These are phyloP conservation scores for Diadegma fenestrale DNA, from an alignment of 2,888 invertebrate genomes.

Conservation along the genomic window DNA sequence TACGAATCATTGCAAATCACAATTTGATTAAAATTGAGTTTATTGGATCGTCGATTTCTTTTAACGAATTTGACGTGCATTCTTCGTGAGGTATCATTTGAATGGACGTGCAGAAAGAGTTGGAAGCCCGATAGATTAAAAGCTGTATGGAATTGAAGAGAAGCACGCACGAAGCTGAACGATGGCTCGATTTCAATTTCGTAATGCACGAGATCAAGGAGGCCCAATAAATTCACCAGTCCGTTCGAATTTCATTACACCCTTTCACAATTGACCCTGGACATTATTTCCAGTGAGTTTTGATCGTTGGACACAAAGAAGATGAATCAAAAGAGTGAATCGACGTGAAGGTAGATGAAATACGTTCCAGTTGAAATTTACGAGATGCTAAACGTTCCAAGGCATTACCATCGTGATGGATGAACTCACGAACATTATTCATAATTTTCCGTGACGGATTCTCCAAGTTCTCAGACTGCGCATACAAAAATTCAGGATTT, in stretches of 20 bases:
- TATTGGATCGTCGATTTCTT: background rate
- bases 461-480: background rate
- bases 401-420: conserved; percentile 17
- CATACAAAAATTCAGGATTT: background rate
- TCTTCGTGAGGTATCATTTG: background rate
- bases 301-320: conserved; percentile 7
- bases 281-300: conserved; percentile 6
- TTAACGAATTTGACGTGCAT: background rate
- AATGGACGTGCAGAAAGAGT: background rate
- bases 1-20: background rate
- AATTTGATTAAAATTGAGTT: background rate
- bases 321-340: background rate
- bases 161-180: background rate
- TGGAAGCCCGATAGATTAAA: background rate
- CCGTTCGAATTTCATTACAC: background rate
- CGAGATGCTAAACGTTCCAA: conserved; percentile 26
- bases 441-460: background rate
- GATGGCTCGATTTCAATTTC: background rate
- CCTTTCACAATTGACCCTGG: conserved; percentile 15
- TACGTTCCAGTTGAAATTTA: conserved; percentile 28
- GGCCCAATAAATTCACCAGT: background rate
- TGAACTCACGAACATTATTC: background rate
- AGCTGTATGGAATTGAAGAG: background rate
- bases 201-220: background rate
- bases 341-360: background rate